phyloP scores from a whole-genome alignment of 2,113 vertebrate genomes.

The Trachemys scripta region DNA sequence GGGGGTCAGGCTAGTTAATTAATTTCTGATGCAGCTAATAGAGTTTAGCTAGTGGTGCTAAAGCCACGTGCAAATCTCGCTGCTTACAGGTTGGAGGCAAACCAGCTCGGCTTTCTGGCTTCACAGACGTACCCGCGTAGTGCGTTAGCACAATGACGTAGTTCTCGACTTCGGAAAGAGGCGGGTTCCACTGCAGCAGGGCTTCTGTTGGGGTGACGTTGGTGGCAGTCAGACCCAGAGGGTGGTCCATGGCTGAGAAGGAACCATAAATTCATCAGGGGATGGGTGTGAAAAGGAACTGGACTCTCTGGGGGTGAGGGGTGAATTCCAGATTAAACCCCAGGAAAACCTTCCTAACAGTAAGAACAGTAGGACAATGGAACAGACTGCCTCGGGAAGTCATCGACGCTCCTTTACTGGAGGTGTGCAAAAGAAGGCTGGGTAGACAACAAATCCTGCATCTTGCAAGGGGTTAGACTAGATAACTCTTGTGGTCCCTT shows the following conservation, averaged over 20 bases:
- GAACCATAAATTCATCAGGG: conserved; percentile 6
- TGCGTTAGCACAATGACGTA: conserved; percentile 90
- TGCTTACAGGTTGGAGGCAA: not conserved
- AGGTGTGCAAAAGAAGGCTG: not conserved
- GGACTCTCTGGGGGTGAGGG: not conserved
- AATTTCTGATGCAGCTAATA: not conserved
- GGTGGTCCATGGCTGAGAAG: conserved; percentile 92
- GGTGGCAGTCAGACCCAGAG: conserved; percentile 86
- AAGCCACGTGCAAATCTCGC: not conserved
- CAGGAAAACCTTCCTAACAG: not conserved
- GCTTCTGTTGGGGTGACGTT: conserved; percentile 92
- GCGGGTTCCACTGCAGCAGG: conserved; percentile 90
- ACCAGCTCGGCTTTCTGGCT: not conserved
- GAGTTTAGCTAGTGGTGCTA: not conserved
- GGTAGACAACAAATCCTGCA: not conserved
- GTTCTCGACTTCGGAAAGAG: conserved; percentile 89
- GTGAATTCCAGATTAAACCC: not conserved
- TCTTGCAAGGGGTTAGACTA: not conserved
- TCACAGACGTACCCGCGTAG: conserved; percentile 78
- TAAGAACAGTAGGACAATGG: not conserved
- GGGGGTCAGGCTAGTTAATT: not conserved
- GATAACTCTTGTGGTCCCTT: too few species aligned
- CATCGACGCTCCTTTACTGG: not conserved
- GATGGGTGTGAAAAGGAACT: not conserved
- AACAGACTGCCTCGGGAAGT: not conserved